Evolutionary conservation across 2,113 vertebrate species (phyloP).

Genomic region (Porphyrio hochstetteri): DNA sequence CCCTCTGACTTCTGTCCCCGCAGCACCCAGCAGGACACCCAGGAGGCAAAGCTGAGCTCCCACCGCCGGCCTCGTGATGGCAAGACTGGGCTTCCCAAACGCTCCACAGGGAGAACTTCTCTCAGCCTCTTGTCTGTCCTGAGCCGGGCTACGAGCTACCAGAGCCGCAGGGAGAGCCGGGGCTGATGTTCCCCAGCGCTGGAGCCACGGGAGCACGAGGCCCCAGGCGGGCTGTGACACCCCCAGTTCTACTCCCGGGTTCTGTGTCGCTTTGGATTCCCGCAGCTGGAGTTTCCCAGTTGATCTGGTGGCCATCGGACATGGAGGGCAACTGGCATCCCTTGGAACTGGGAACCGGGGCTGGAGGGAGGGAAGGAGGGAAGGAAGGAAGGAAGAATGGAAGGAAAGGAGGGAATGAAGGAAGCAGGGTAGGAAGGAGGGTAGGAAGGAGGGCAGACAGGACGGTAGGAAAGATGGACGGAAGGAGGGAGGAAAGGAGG

Average conservation of each 20-base stretch:
- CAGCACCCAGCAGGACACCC: fast-evolving
- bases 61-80: not conserved
- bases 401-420: too few relatives aligned
- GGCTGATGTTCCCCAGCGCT: fast-evolving
- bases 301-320: not conserved
- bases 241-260: not conserved
- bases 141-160: not conserved
- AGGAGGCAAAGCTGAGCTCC: not conserved
- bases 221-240: not conserved
- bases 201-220: fast-evolving
- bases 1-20: not conserved
- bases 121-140: not conserved
- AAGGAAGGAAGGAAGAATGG: not conserved
- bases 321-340: not conserved
- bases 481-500: too few relatives aligned
- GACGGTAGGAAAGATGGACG: too few relatives aligned
- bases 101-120: too few relatives aligned
- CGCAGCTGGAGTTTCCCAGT: fast-evolving
- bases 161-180: fast-evolving
- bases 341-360: fast-evolving
- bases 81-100: not conserved
- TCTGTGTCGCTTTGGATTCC: not conserved
- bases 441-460: too few relatives aligned
- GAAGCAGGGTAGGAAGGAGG: too few relatives aligned
- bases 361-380: too few relatives aligned